Conservation (phyloP, 2,888 invertebrate species). For the Agonopterix subpropinquella region DNA sequence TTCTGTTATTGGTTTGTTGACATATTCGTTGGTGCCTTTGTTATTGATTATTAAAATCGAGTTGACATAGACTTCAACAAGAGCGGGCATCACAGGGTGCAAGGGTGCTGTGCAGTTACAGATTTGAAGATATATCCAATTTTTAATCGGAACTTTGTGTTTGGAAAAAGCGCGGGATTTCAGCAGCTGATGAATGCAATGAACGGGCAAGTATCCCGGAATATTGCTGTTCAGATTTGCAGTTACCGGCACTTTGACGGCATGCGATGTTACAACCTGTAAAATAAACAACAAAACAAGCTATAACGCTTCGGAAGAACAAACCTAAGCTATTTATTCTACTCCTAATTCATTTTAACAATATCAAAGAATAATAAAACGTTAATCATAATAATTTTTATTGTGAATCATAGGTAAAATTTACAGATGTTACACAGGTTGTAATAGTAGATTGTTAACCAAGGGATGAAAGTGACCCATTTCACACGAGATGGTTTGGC, state of each 20-base stretch:
- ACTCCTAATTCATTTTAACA: no score
- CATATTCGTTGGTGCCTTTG: conserved; percentile 82
- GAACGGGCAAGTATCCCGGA: conserved; percentile 94
- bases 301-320: no score
- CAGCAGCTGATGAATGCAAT: conserved; percentile 96
- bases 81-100: conserved; percentile 93
- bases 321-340: no score
- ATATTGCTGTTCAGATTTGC: conserved; percentile 90
- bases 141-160: conserved; percentile 96
- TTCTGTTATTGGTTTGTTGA: conserved; percentile 94
- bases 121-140: conserved; percentile 97
- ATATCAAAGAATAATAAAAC: conserved; percentile 80
- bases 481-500: no score
- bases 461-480: no score
- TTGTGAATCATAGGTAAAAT: no score
- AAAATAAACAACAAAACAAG: conserved; percentile 9
- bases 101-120: conserved; percentile 92
- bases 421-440: no score
- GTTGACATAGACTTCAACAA: conserved; percentile 96
- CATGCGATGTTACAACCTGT: conserved; percentile 93
- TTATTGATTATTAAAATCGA: conserved; percentile 86
- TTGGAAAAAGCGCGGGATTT: conserved; percentile 97
- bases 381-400: background rate
- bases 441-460: no score
- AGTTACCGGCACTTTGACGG: conserved; percentile 97